These are phyloP conservation scores for Trissolcus basalis DNA, from an alignment of 1,140 invertebrate genomes.

Conservation along the genomic window DNA sequence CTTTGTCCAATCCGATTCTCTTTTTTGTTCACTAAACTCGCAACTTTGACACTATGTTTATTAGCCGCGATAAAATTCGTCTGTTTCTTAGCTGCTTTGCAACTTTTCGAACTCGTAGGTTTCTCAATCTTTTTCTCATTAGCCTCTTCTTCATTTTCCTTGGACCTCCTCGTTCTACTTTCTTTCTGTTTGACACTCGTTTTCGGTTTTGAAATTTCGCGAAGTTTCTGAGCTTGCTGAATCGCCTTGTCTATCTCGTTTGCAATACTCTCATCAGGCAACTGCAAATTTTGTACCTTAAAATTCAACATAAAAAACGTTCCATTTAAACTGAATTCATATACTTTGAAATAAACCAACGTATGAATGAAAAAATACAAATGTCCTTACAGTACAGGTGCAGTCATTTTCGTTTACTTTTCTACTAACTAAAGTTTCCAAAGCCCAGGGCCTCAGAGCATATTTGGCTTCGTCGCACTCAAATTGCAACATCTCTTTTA, in stretches of 20 bases:
- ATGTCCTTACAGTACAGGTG: slow-evolving; percentile 68
- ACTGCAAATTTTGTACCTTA: slow-evolving; percentile 34
- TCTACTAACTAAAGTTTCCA: slow-evolving; percentile 56
- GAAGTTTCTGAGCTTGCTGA: slow-evolving; percentile 63
- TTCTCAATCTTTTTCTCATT: slow-evolving; percentile 15
- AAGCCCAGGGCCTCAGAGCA: slow-evolving; percentile 66
- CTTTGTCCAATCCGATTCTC: slow-evolving; percentile 15
- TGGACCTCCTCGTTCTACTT: not conserved
- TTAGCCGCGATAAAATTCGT: slow-evolving; percentile 67
- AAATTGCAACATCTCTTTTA: slow-evolving; percentile 60
- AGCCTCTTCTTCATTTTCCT: slow-evolving; percentile 19
- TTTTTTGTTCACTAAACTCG: slow-evolving; percentile 29
- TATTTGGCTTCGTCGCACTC: slow-evolving; percentile 69
- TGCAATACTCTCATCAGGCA: slow-evolving; percentile 61
- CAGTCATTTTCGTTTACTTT: slow-evolving; percentile 59
- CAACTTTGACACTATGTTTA: slow-evolving; percentile 57
- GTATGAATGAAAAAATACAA: slow-evolving; percentile 10
- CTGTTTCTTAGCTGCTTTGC: slow-evolving; percentile 19
- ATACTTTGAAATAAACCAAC: not conserved
- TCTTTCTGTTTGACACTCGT: slow-evolving; percentile 2
- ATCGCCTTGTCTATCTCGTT: slow-evolving; percentile 64
- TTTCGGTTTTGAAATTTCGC: slow-evolving; percentile 53
- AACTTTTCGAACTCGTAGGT: not conserved
- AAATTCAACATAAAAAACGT: slow-evolving; percentile 7
- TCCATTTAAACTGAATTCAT: too few relatives aligned